A percentile compares a stretch with the other conserved stretches of the same genome.
phyloP scores from a whole-genome alignment of 2,113 vertebrate species.

The Triplophysa siluroides region DNA sequence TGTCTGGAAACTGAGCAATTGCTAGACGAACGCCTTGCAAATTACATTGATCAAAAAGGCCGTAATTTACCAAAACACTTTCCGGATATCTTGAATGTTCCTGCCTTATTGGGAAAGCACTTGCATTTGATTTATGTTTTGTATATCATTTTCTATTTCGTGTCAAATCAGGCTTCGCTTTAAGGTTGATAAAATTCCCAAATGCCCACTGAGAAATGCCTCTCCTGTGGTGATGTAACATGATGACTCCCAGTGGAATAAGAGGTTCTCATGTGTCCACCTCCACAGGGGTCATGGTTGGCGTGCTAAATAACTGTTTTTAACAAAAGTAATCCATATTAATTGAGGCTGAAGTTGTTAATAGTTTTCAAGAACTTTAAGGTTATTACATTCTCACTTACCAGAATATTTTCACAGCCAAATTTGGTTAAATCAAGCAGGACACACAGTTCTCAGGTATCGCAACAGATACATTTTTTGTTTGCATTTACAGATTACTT shows the following conservation, averaged over 20 bases:
- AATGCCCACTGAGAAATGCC: background rate
- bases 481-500: no score
- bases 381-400: background rate
- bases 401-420: background rate
- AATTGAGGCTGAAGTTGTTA: background rate
- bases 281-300: slow-evolving; percentile 17
- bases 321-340: background rate
- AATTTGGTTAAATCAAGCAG: background rate
- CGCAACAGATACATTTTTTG: background rate
- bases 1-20: background rate
- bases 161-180: background rate
- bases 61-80: background rate
- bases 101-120: no score
- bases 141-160: background rate
- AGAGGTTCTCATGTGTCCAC: background rate
- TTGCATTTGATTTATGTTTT: no score
- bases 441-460: background rate
- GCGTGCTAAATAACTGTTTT: slow-evolving; percentile 12
- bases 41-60: background rate
- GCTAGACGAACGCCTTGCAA: background rate
- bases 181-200: background rate
- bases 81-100: background rate
- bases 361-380: background rate
- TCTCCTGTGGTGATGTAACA: background rate
- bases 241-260: background rate